phyloP scores from a whole-genome alignment of 2,113 vertebrate species.

The Columba janthina region DNA sequence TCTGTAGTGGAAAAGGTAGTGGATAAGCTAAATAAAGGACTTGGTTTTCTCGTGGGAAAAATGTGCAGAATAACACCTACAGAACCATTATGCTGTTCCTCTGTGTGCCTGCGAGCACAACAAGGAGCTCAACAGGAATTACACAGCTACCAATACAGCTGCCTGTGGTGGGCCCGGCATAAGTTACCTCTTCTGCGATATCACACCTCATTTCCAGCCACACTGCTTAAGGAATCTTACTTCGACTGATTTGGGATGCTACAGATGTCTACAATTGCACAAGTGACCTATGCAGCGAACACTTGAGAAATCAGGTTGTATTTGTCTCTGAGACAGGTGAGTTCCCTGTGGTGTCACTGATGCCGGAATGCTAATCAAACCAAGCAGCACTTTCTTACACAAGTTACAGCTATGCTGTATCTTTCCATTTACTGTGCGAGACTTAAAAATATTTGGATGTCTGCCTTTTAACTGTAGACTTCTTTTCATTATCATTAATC shows the following conservation, averaged over 20 bases:
- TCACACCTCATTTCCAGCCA: neutral
- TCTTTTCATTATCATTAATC: neutral
- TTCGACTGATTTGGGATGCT: neutral
- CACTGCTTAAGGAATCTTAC: neutral
- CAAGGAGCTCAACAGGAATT: fast-evolving
- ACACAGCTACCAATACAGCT: neutral
- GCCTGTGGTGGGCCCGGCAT: fast-evolving
- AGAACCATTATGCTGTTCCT: neutral
- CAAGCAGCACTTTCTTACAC: neutral
- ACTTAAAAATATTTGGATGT: neutral
- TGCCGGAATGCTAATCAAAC: neutral
- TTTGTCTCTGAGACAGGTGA: neutral
- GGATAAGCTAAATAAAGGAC: neutral
- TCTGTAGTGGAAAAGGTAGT: neutral
- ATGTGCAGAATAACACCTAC: neutral
- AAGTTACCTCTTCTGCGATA: neutral
- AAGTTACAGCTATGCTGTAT: neutral
- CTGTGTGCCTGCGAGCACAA: neutral
- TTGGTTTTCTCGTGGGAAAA: neutral
- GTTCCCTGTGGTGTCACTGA: fast-evolving
- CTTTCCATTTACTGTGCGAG: neutral
- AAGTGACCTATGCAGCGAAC: fast-evolving
- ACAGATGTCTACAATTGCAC: neutral
- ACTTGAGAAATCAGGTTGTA: neutral
- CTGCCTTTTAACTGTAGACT: neutral